Percentiles rank a stretch among this genome's conserved stretches.
Conservation (phyloP, 2,797 vertebrate genomes). For the Poeciliopsis gracilis region DNA sequence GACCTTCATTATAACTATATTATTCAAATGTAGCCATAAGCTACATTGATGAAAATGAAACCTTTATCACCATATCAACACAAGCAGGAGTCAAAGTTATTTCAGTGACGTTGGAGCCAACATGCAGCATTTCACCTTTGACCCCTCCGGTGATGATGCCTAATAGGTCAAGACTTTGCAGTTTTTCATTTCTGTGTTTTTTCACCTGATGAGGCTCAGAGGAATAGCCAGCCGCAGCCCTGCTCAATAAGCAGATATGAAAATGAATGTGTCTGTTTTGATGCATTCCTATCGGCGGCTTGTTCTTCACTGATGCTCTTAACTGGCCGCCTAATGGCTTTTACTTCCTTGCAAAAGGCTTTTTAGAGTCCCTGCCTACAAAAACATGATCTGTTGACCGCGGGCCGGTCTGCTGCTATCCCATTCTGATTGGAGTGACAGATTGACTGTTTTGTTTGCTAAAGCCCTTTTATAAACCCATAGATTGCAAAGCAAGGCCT, state of each 20-base stretch:
- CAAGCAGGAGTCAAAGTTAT: background rate
- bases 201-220: background rate
- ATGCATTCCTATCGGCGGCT: background rate
- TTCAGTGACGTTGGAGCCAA: background rate
- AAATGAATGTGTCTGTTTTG: background rate
- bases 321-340: slow-evolving; percentile 7
- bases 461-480: slow-evolving; percentile 73
- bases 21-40: background rate
- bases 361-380: slow-evolving; percentile 28
- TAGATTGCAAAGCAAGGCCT: slow-evolving; percentile 55
- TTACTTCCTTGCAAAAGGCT: slow-evolving; percentile 17
- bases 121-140: background rate
- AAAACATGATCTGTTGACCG: slow-evolving; percentile 46
- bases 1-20: background rate
- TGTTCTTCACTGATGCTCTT: background rate
- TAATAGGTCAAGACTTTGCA: background rate
- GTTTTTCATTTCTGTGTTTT: background rate
- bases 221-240: background rate
- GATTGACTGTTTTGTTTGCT: slow-evolving; percentile 68
- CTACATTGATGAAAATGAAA: background rate
- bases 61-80: too few species aligned
- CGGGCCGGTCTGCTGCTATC: slow-evolving; percentile 44
- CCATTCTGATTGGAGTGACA: slow-evolving; percentile 56
- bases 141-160: background rate
- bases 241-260: background rate